phyloP scores from a whole-genome alignment of 1,140 invertebrate species.

The Drosophila quadrilineata region DNA sequence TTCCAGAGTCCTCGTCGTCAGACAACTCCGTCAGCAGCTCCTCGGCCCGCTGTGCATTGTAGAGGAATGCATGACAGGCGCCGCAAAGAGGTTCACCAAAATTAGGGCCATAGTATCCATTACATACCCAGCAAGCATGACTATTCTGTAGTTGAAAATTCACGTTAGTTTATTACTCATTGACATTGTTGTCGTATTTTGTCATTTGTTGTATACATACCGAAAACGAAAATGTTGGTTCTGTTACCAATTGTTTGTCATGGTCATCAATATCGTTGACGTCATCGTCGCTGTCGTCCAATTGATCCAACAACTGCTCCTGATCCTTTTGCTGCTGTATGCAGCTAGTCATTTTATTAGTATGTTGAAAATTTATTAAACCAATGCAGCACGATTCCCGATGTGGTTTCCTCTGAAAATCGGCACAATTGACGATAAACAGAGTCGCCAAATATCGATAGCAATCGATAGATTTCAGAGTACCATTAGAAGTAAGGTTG shows the following conservation, averaged over 20 bases:
- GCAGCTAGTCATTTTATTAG: slow-evolving; percentile 69
- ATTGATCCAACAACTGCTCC: slow-evolving; percentile 60
- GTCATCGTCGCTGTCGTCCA: slow-evolving; percentile 45
- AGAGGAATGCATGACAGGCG: slow-evolving; percentile 95
- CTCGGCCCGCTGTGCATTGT: slow-evolving; percentile 85
- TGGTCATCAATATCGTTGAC: slow-evolving; percentile 42
- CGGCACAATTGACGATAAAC: slow-evolving; percentile 3
- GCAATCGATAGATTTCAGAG: too few species aligned
- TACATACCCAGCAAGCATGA: slow-evolving; percentile 89
- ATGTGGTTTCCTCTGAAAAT: slow-evolving; percentile 1
- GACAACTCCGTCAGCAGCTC: slow-evolving; percentile 85
- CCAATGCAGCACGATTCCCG: slow-evolving; percentile 15
- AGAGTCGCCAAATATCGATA: slow-evolving; percentile 3
- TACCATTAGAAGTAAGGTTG: too few species aligned
- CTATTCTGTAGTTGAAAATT: slow-evolving; percentile 47
- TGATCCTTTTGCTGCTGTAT: slow-evolving; percentile 71
- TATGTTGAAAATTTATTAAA: slow-evolving; percentile 33
- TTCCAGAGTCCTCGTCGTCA: slow-evolving; percentile 95
- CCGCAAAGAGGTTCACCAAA: slow-evolving; percentile 95
- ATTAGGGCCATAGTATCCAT: slow-evolving; percentile 95
- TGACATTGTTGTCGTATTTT: too few species aligned
- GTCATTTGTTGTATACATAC: slow-evolving; percentile 54
- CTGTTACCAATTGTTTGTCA: slow-evolving; percentile 43
- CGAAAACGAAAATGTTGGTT: slow-evolving; percentile 65
- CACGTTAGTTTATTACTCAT: slow-evolving; percentile 7